Conservation (phyloP, 2,888 invertebrate genomes). For the Oligia strigilis region DNA sequence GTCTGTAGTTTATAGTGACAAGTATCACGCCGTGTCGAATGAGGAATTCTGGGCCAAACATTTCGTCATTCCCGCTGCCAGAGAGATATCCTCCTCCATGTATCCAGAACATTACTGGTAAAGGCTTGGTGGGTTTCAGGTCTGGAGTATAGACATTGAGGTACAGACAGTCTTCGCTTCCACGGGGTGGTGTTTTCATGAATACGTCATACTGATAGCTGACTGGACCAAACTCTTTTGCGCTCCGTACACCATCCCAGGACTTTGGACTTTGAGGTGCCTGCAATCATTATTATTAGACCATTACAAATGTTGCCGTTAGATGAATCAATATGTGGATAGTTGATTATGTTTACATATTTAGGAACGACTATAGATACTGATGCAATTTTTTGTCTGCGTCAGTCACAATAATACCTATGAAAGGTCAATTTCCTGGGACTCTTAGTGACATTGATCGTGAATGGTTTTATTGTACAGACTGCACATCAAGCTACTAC, state of each 20-base stretch:
- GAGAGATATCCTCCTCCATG: slow-evolving; percentile 76
- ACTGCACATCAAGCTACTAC: too few species aligned
- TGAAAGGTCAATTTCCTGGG: too few species aligned
- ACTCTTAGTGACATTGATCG: too few species aligned
- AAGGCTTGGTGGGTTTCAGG: slow-evolving; percentile 61
- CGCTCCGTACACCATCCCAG: slow-evolving; percentile 77
- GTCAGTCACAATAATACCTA: too few species aligned
- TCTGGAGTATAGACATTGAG: slow-evolving; percentile 80
- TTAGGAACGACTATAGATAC: too few species aligned
- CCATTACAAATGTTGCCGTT: too few species aligned
- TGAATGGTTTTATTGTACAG: too few species aligned
- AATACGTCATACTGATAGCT: slow-evolving; percentile 72
- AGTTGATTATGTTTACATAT: not conserved
- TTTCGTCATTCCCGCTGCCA: slow-evolving; percentile 76
- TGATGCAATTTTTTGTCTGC: too few species aligned
- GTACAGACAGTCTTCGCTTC: slow-evolving; percentile 79
- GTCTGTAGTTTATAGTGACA: slow-evolving; percentile 80
- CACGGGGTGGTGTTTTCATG: slow-evolving; percentile 36
- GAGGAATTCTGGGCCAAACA: slow-evolving; percentile 77
- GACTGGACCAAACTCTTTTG: slow-evolving; percentile 72
- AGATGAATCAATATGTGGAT: not conserved
- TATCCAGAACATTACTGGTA: slow-evolving; percentile 80
- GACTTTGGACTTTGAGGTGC: slow-evolving; percentile 72
- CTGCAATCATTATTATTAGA: slow-evolving; percentile 15
- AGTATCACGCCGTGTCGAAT: slow-evolving; percentile 73